A percentile compares a stretch with the other conserved stretches of the same genome.
Conservation (phyloP, 2,797 vertebrate genomes). For the Helicolenus hilgendorfi region DNA sequence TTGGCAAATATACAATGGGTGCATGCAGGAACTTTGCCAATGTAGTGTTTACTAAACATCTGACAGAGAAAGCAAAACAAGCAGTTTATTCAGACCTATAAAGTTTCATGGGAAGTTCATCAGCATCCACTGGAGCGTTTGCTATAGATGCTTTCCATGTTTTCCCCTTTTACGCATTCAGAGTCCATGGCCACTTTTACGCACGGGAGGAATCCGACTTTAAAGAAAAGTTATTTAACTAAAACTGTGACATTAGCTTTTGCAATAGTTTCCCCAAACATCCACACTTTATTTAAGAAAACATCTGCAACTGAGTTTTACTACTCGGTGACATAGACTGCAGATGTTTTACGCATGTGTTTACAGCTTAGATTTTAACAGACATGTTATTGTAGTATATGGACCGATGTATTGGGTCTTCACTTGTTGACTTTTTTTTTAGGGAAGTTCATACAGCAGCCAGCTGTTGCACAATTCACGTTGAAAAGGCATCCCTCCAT, state of each 20-base stretch:
- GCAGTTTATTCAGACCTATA: constrained; percentile 22
- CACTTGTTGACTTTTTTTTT: neutral
- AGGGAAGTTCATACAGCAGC: neutral
- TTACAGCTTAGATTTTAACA: constrained; percentile 5
- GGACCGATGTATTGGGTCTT: neutral
- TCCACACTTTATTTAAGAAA: neutral
- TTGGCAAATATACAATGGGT: neutral
- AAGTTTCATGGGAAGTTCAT: constrained; percentile 32
- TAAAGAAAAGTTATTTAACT: neutral
- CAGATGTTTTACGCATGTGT: constrained; percentile 31
- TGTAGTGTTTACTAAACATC: constrained; percentile 16
- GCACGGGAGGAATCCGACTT: neutral
- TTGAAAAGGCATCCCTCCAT: neutral
- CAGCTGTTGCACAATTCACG: neutral
- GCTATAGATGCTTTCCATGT: constrained; percentile 25
- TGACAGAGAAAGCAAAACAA: neutral
- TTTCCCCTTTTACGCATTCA: constrained; percentile 38
- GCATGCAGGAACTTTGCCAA: neutral
- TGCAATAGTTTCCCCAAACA: neutral
- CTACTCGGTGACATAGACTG: neutral
- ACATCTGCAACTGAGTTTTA: constrained; percentile 25
- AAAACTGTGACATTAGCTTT: neutral
- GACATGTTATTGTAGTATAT: neutral
- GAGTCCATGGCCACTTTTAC: constrained; percentile 16
- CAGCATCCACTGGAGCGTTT: constrained; percentile 1